A percentile compares a stretch with the other conserved stretches of the same genome.
phyloP scores from a whole-genome alignment of 1,140 invertebrate genomes.

The Habropoda laboriosa region DNA sequence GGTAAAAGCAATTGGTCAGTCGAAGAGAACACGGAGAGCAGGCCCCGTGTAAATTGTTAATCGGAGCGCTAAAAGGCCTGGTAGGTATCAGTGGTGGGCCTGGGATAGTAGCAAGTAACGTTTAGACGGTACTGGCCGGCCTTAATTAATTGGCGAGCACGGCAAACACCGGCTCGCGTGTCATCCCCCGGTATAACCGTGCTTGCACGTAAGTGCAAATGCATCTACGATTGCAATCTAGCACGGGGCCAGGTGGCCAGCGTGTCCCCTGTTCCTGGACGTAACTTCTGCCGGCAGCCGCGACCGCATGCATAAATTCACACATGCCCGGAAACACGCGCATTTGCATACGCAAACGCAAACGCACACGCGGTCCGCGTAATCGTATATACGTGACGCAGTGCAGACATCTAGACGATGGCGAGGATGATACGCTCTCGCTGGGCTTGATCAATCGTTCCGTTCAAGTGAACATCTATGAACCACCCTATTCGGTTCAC shows the following conservation, averaged over 20 bases:
- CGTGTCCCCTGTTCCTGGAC: conserved; percentile 40
- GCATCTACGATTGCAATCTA: conserved; percentile 53
- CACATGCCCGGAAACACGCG: conserved; percentile 56
- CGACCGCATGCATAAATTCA: conserved; percentile 61
- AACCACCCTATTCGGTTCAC: neutral
- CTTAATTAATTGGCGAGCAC: conserved; percentile 52
- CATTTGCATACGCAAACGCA: conserved; percentile 58
- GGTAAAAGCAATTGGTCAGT: neutral
- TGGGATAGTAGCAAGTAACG: conserved; percentile 15
- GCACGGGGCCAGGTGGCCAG: conserved; percentile 39
- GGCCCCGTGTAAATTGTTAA: conserved; percentile 5
- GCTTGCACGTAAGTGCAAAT: conserved; percentile 48
- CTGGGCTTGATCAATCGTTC: conserved; percentile 22
- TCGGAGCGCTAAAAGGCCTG: conserved; percentile 29
- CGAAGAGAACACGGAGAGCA: too few species aligned
- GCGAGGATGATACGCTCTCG: conserved; percentile 35
- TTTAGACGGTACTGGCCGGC: conserved; percentile 16
- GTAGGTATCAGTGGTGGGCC: conserved; percentile 4
- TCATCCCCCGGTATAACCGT: conserved; percentile 44
- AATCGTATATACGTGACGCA: conserved; percentile 53
- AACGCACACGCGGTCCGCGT: conserved; percentile 43
- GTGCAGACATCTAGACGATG: conserved; percentile 46
- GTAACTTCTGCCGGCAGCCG: conserved; percentile 51
- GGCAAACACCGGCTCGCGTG: conserved; percentile 49
- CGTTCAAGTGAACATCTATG: neutral